phyloP scores from a whole-genome alignment of 2,888 invertebrate genomes.

The Andrena bicolor region DNA sequence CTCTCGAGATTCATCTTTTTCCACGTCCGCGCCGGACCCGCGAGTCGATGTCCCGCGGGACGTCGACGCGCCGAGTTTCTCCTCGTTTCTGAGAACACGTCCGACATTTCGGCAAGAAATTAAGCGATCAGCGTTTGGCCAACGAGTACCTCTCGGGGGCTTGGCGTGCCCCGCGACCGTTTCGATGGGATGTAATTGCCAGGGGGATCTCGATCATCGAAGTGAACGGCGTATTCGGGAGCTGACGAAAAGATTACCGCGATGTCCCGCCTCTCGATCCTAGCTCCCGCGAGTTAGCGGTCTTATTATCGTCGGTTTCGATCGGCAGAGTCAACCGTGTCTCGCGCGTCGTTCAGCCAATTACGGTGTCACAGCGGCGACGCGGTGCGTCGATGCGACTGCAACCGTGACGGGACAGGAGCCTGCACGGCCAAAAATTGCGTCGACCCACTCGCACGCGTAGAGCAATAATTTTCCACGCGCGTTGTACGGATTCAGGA shows the following conservation, averaged over 20 bases:
- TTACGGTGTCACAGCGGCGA: conserved; percentile 10
- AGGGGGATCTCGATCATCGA: neutral
- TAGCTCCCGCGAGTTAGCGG: neutral
- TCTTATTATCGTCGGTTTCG: conserved; percentile 20
- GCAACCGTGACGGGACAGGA: conserved; percentile 20
- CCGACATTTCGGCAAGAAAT: neutral
- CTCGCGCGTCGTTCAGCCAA: neutral
- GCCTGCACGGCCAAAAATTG: conserved; percentile 27
- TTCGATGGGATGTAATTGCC: neutral
- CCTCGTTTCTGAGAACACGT: neutral
- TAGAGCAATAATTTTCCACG: conserved; percentile 53
- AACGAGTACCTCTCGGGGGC: neutral
- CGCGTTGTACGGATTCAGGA: conserved; percentile 62
- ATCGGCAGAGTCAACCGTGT: conserved; percentile 4
- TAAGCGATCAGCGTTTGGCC: neutral
- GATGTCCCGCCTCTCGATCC: neutral
- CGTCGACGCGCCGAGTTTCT: neutral
- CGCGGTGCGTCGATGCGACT: conserved; percentile 21
- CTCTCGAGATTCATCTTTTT: neutral
- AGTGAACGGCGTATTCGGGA: neutral
- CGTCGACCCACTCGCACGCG: conserved; percentile 40
- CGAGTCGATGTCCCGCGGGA: too few relatives aligned
- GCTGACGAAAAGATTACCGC: neutral
- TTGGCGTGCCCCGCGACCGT: neutral
- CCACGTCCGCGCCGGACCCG: neutral